Conservation (phyloP, 2,113 vertebrate genomes). For the Mastomys natalensis region DNA sequence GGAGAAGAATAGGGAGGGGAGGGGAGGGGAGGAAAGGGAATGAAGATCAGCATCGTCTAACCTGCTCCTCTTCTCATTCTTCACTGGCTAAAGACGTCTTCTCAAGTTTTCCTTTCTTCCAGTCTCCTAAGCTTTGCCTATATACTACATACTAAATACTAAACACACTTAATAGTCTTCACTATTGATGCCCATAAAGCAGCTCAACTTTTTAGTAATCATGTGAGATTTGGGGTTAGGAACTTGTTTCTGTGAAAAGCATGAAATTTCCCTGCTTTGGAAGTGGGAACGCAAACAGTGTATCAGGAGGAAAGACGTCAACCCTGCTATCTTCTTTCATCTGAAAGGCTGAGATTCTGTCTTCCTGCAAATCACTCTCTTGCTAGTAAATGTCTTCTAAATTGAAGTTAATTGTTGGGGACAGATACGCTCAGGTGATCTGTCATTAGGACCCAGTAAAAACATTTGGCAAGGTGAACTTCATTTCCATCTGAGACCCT, state of each 20-base stretch:
- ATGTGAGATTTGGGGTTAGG: not conserved
- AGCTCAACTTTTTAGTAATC: not conserved
- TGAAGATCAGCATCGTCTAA: not conserved
- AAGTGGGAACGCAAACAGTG: constrained; percentile 68
- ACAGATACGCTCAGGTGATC: constrained; percentile 66
- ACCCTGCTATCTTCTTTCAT: constrained; percentile 74
- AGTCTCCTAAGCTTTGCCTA: not conserved
- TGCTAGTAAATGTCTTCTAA: constrained; percentile 72
- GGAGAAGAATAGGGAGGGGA: too few relatives aligned
- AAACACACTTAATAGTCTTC: not conserved
- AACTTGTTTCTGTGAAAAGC: constrained; percentile 49
- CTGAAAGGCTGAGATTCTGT: constrained; percentile 60
- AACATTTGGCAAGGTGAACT: constrained; percentile 53
- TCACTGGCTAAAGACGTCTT: constrained; percentile 3
- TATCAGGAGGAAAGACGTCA: constrained; percentile 59
- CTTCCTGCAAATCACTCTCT: constrained; percentile 71
- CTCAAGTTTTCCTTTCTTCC: not conserved
- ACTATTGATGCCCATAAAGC: not conserved
- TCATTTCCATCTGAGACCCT: constrained; percentile 50
- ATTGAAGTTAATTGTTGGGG: constrained; percentile 75
- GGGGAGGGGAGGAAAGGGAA: too few relatives aligned
- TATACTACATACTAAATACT: too few relatives aligned
- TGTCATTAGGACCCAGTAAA: constrained; percentile 54
- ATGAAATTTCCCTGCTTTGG: constrained; percentile 64
- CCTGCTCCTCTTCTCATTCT: constrained; percentile 16